Evolutionary conservation across 2,888 invertebrate genomes (phyloP).

Genomic region (Pherbina coryleti): DNA sequence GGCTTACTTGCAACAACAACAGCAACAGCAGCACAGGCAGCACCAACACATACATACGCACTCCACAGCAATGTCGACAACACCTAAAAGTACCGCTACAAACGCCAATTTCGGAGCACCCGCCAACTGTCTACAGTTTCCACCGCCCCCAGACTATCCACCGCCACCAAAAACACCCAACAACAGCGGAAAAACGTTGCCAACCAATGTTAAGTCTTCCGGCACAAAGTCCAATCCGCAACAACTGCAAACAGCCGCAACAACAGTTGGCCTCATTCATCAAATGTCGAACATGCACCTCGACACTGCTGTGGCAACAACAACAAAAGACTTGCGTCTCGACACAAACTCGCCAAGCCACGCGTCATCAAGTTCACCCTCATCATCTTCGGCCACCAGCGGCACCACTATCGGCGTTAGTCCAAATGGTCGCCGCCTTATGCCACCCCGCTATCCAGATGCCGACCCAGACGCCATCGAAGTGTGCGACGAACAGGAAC

Average conservation of each 20-base stretch:
- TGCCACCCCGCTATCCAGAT: slow-evolving; percentile 62
- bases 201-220: slow-evolving; percentile 34
- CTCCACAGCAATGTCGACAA: slow-evolving; percentile 46
- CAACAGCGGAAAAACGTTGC: slow-evolving; percentile 30
- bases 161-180: slow-evolving; percentile 50
- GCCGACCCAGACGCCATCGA: slow-evolving; percentile 67
- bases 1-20: slow-evolving; percentile 48
- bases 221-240: slow-evolving; percentile 38
- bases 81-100: slow-evolving; percentile 51
- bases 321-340: neutral
- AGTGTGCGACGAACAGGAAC: slow-evolving; percentile 65
- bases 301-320: slow-evolving; percentile 9
- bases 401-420: slow-evolving; percentile 50
- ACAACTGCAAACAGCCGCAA: slow-evolving; percentile 34
- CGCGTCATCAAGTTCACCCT: slow-evolving; percentile 41
- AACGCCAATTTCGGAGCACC: neutral
- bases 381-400: slow-evolving; percentile 43
- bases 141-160: slow-evolving; percentile 81
- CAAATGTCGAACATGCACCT: slow-evolving; percentile 33
- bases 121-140: slow-evolving; percentile 72
- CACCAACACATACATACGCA: slow-evolving; percentile 58
- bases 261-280: slow-evolving; percentile 33
- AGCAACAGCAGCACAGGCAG: slow-evolving; percentile 46
- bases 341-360: neutral
- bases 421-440: slow-evolving; percentile 56